Percentiles rank a stretch among this genome's conserved stretches.
These are phyloP conservation scores for Adelges cooleyi DNA, from an alignment of 1,140 invertebrate genomes.

Conservation along the genomic window DNA sequence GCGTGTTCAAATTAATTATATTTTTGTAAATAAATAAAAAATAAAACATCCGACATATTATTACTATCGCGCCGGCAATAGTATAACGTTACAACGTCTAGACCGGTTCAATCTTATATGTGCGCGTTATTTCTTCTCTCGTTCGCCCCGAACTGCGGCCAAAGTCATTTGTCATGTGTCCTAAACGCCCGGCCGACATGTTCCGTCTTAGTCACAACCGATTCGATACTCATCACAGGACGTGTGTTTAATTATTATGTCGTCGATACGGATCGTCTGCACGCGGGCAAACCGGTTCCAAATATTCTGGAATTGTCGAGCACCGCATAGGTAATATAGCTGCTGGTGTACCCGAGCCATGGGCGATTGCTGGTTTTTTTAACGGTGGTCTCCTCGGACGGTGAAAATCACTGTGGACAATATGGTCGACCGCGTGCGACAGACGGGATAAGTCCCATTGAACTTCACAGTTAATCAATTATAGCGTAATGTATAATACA, in stretches of 20 bases:
- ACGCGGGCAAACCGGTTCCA: background rate
- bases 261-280: background rate
- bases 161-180: constrained; percentile 23
- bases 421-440: too few species aligned
- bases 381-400: too few species aligned
- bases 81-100: constrained; percentile 25
- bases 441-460: too few species aligned
- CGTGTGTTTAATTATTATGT: background rate
- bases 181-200: background rate
- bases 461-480: too few species aligned
- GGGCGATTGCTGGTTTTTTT: too few species aligned
- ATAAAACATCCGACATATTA: background rate
- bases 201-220: constrained; percentile 20
- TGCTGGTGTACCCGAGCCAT: too few species aligned
- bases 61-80: background rate
- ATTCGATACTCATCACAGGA: constrained; percentile 3
- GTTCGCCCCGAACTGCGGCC: too few species aligned
- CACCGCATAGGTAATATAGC: too few species aligned
- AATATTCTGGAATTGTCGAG: background rate
- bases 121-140: background rate
- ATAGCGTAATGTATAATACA: too few species aligned
- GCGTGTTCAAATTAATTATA: constrained; percentile 27
- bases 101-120: constrained; percentile 19
- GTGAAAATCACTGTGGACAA: too few species aligned
- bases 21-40: background rate